Evolutionary conservation across 2,888 invertebrate genomes (phyloP).

Genomic region (Tryphoninae sp.): DNA sequence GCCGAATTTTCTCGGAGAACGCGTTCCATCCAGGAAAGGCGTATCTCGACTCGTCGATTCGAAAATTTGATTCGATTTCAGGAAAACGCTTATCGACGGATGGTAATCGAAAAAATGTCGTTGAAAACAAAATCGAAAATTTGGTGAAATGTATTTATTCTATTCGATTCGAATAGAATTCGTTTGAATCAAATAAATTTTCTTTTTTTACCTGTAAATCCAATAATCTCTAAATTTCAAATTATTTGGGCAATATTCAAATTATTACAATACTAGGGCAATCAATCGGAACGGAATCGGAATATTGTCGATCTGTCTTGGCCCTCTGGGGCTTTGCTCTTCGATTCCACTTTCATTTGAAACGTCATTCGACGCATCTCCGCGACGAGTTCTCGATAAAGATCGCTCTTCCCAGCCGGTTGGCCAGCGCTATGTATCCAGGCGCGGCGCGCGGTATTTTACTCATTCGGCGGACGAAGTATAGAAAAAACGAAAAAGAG

Average conservation of each 20-base stretch:
- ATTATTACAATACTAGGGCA: no score
- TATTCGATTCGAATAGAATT: background rate
- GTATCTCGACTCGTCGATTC: background rate
- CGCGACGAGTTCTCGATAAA: slow-evolving; percentile 27
- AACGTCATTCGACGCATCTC: slow-evolving; percentile 23
- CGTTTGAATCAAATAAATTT: background rate
- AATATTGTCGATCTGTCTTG: slow-evolving; percentile 26
- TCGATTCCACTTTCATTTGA: slow-evolving; percentile 40
- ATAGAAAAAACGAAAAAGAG: background rate
- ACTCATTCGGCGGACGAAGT: slow-evolving; percentile 7
- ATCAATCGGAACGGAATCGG: slow-evolving; percentile 11
- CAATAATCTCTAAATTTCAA: background rate
- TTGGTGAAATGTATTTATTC: background rate
- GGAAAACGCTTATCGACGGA: background rate
- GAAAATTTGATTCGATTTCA: background rate
- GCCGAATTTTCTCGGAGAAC: slow-evolving; percentile 28
- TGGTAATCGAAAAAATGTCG: background rate
- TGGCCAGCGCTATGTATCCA: background rate
- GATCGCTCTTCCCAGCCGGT: slow-evolving; percentile 12
- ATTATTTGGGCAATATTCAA: no score
- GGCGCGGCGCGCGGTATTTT: slow-evolving; percentile 2
- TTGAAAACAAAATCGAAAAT: no score
- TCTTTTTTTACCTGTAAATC: background rate
- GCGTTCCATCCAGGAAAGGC: background rate
- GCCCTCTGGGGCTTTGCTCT: background rate